Conservation (phyloP, 2,888 invertebrate genomes). For the Orgyia antiqua region DNA sequence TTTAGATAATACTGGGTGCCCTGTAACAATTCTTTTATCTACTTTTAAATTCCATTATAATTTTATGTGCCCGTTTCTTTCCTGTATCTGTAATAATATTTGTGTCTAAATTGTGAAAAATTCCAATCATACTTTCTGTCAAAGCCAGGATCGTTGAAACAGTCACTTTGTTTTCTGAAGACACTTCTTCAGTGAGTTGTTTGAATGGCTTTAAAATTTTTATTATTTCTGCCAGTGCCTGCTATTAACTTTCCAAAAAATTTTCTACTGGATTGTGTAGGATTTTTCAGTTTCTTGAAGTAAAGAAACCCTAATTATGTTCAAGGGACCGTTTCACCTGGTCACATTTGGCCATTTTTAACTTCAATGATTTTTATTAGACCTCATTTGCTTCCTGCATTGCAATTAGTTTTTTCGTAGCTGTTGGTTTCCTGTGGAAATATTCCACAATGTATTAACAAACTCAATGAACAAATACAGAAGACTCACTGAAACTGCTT, state of each 20-base stretch:
- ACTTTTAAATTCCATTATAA: conserved; percentile 22
- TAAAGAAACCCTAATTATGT: conserved; percentile 22
- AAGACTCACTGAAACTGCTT: no score
- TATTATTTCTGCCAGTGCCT: conserved; percentile 25
- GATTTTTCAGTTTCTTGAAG: conserved; percentile 22
- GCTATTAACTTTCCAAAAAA: conserved; percentile 21
- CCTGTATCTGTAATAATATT: conserved; percentile 13
- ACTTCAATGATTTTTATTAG: conserved; percentile 14
- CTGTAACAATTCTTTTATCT: conserved; percentile 25
- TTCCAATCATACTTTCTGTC: no score
- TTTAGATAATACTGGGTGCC: conserved; percentile 18
- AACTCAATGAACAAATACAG: no score
- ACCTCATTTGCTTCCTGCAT: conserved; percentile 15
- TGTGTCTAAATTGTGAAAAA: conserved; percentile 13
- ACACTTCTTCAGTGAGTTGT: no score
- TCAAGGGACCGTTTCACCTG: conserved; percentile 24
- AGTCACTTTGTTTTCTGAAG: no score
- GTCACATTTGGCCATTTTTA: conserved; percentile 19
- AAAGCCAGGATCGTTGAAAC: no score
- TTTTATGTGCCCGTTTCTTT: conserved; percentile 6
- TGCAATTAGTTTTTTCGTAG: conserved; percentile 19
- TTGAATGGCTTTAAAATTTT: conserved; percentile 22
- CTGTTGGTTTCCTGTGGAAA: conserved; percentile 24
- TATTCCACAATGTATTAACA: conserved; percentile 25
- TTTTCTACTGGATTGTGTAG: conserved; percentile 23